Percentiles rank a stretch among this genome's conserved stretches.
Conservation (phyloP, 2,888 invertebrate genomes). For the Pantelozetes paolii region DNA sequence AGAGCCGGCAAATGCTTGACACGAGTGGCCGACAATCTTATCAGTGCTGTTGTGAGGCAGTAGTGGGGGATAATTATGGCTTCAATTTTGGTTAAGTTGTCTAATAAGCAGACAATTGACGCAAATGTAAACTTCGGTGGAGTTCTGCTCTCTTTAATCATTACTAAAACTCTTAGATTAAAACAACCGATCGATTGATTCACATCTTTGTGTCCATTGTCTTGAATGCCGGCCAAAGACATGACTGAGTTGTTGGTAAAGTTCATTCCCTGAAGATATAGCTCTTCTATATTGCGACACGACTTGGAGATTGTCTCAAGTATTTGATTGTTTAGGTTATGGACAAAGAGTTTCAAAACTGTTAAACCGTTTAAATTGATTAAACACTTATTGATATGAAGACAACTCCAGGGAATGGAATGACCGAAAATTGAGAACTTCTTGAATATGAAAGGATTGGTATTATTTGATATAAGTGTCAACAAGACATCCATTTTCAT, state of each 20-base stretch:
- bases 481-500: not conserved
- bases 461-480: not conserved
- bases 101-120: not conserved
- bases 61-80: not conserved
- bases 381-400: not conserved
- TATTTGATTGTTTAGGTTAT: not conserved
- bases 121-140: not conserved
- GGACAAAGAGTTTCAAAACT: not conserved
- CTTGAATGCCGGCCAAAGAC: not conserved
- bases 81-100: not conserved
- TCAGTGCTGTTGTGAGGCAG: not conserved
- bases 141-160: constrained; percentile 7
- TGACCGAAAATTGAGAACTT: not conserved
- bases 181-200: not conserved
- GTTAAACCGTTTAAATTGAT: not conserved
- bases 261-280: constrained; percentile 11
- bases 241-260: not conserved
- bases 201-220: not conserved
- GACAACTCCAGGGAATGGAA: not conserved
- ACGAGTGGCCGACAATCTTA: not conserved
- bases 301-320: not conserved
- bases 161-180: not conserved
- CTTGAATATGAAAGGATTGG: not conserved
- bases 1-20: not conserved
- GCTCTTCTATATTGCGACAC: not conserved